phyloP scores from a whole-genome alignment of 2,797 vertebrate genomes.

The Erethizon dorsatum region DNA sequence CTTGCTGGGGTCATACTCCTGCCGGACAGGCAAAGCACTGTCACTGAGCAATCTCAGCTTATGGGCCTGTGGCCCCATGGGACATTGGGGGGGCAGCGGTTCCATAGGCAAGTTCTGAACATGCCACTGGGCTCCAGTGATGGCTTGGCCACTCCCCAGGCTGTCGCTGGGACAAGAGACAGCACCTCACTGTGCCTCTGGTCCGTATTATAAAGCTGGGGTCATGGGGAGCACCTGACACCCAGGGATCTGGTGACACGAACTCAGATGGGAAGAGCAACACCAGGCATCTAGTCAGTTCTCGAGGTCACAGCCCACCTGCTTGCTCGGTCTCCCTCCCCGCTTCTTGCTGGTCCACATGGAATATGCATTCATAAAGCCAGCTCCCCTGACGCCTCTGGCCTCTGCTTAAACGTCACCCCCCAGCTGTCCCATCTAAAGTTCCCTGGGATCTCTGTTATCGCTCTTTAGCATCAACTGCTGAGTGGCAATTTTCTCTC shows the following conservation, averaged over 20 bases:
- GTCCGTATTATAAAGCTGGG: neutral
- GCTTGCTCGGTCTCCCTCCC: neutral
- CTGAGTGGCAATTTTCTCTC: neutral
- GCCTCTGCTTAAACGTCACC: neutral
- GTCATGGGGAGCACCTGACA: neutral
- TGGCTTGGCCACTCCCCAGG: neutral
- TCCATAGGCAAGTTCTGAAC: neutral
- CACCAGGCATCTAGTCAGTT: too few relatives aligned
- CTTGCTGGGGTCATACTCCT: slow-evolving; percentile 94
- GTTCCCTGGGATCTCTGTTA: neutral
- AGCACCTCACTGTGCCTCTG: neutral
- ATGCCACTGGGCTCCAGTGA: neutral
- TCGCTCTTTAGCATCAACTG: neutral
- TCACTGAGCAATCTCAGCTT: neutral
- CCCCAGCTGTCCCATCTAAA: neutral
- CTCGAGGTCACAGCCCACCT: neutral
- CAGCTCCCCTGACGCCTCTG: neutral
- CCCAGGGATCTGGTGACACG: neutral
- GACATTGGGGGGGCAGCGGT: neutral
- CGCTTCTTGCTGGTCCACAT: neutral
- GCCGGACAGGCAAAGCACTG: slow-evolving; percentile 62
- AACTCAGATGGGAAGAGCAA: neutral
- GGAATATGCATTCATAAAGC: neutral
- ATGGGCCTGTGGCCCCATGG: neutral
- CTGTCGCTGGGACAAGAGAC: neutral